These are phyloP conservation scores for Sesamia nonagrioides DNA, from an alignment of 1,140 invertebrate species.

Conservation along the genomic window DNA sequence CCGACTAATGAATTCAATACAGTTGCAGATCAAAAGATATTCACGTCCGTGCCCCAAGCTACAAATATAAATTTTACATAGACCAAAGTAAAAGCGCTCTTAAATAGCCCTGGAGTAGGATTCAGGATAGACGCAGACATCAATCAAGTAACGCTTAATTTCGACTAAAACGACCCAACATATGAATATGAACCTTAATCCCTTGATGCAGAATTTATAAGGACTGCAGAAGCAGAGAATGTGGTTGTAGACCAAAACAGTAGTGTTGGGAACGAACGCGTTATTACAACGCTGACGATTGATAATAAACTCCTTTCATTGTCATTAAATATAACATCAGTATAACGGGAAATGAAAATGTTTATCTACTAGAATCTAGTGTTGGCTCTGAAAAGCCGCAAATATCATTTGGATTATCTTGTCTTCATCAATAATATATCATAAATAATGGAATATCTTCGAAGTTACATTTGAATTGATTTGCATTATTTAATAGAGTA, in stretches of 20 bases:
- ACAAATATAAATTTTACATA: slow-evolving; percentile 51
- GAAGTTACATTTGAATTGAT: background rate
- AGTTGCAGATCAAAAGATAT: slow-evolving; percentile 81
- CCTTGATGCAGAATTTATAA: background rate
- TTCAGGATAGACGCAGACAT: slow-evolving; percentile 22
- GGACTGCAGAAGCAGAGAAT: background rate
- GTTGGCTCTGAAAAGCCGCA: background rate
- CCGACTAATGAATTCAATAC: slow-evolving; percentile 80
- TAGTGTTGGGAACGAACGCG: slow-evolving; percentile 66
- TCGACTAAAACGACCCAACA: background rate
- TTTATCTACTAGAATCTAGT: slow-evolving; percentile 36
- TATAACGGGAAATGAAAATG: slow-evolving; percentile 46
- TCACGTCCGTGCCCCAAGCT: slow-evolving; percentile 71
- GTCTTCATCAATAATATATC: background rate
- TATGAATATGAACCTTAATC: slow-evolving; percentile 10
- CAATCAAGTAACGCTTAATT: slow-evolving; percentile 24
- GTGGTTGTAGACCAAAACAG: slow-evolving; percentile 59
- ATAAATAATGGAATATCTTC: background rate
- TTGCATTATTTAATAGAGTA: background rate
- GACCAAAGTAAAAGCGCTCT: slow-evolving; percentile 40
- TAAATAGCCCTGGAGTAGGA: slow-evolving; percentile 54
- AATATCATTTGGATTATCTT: background rate
- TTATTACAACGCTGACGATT: slow-evolving; percentile 74
- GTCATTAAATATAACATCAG: slow-evolving; percentile 55
- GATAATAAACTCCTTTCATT: slow-evolving; percentile 67